Conservation (phyloP, 2,797 vertebrate genomes). For the Ceyx erithaca region DNA sequence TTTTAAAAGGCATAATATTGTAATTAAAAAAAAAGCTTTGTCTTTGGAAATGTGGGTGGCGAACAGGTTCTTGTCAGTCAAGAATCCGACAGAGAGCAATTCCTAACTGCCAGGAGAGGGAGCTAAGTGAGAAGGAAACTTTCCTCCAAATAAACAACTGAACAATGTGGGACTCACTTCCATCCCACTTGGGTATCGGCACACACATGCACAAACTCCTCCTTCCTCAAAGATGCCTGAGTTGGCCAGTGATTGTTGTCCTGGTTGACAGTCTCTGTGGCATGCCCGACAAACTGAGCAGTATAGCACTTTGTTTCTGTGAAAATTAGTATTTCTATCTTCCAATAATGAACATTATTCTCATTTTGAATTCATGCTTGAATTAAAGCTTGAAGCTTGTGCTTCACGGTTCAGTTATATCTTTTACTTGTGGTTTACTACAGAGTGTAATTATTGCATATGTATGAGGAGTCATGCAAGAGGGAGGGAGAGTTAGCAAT, state of each 20-base stretch:
- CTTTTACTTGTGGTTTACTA: neutral
- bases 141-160: neutral
- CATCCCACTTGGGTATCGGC: neutral
- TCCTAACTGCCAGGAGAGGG: conserved; percentile 45
- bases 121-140: conserved; percentile 18
- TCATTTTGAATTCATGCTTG: no score
- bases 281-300: neutral
- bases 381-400: neutral
- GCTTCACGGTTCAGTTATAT: neutral
- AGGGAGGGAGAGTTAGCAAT: neutral
- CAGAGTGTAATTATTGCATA: neutral
- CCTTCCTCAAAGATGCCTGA: neutral
- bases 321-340: neutral
- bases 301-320: neutral
- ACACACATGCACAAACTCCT: neutral
- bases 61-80: neutral
- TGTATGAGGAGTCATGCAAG: neutral
- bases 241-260: neutral
- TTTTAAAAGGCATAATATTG: neutral
- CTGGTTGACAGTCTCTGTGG: neutral
- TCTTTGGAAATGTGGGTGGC: neutral
- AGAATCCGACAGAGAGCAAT: neutral
- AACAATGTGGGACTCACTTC: neutral
- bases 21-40: neutral
- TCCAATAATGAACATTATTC: neutral